phyloP scores from a whole-genome alignment of 2,797 vertebrate species.

The Ciconia nigra region DNA sequence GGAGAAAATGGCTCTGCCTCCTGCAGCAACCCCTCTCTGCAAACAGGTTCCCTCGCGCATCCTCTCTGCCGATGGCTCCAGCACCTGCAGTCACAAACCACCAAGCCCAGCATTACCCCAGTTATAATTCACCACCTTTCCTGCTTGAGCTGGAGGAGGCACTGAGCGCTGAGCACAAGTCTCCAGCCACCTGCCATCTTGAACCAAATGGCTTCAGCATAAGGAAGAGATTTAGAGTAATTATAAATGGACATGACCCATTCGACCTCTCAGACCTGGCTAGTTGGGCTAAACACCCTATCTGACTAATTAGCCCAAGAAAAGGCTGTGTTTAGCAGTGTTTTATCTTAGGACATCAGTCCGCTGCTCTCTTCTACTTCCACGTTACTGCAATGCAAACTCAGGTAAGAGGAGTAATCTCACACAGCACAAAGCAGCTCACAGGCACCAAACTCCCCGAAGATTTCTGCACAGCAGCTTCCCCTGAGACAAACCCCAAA shows the following conservation, averaged over 20 bases:
- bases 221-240: not conserved
- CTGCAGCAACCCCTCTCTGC: constrained; percentile 79
- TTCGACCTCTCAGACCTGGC: not conserved
- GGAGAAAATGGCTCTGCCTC: constrained; percentile 77
- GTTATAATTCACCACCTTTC: not conserved
- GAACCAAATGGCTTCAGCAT: not conserved
- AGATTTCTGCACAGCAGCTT: not conserved
- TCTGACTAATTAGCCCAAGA: not conserved
- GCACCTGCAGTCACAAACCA: constrained; percentile 55
- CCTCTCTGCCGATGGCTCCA: constrained; percentile 49
- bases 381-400: fast-evolving
- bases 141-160: not conserved
- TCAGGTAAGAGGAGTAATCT: not conserved
- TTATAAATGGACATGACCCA: not conserved
- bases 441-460: not conserved
- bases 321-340: not conserved
- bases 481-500: not conserved
- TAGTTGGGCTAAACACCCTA: not conserved
- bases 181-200: not conserved
- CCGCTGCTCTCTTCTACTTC: not conserved
- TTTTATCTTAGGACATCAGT: not conserved
- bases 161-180: not conserved
- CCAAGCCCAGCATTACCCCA: not conserved
- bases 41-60: constrained; percentile 72
- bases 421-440: not conserved